Conservation (phyloP, 2,113 vertebrate species). For the pig (Sus scrofa) region DNA sequence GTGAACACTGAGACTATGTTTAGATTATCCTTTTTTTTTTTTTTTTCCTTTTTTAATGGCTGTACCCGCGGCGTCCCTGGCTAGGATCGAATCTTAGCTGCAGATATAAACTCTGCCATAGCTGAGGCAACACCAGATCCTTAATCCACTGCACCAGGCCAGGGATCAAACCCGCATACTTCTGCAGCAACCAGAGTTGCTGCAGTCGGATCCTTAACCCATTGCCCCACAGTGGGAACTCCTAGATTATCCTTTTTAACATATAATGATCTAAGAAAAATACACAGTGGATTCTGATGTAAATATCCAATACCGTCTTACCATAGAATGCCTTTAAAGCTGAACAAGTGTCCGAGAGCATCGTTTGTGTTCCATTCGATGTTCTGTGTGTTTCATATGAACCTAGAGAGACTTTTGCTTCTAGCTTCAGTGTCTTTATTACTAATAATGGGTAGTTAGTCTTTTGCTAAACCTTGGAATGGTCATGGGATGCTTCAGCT, state of each 20-base stretch:
- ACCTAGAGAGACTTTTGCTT: background rate
- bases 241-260: no score
- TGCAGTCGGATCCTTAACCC: no score
- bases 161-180: no score
- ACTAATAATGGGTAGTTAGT: background rate
- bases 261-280: background rate
- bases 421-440: background rate
- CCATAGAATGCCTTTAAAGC: background rate
- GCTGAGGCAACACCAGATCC: no score
- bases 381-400: background rate
- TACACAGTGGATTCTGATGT: background rate
- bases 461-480: background rate
- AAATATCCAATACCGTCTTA: background rate
- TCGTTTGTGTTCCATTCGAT: background rate
- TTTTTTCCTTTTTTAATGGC: no score
- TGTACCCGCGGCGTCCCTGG: no score
- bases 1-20: background rate
- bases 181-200: no score
- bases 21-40: background rate
- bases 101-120: no score
- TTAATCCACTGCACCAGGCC: no score
- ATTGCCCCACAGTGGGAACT: no score
- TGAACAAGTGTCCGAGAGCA: background rate
- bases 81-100: no score
- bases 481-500: background rate